Conservation (phyloP, 2,113 vertebrate genomes). For the Prunella himalayana region DNA sequence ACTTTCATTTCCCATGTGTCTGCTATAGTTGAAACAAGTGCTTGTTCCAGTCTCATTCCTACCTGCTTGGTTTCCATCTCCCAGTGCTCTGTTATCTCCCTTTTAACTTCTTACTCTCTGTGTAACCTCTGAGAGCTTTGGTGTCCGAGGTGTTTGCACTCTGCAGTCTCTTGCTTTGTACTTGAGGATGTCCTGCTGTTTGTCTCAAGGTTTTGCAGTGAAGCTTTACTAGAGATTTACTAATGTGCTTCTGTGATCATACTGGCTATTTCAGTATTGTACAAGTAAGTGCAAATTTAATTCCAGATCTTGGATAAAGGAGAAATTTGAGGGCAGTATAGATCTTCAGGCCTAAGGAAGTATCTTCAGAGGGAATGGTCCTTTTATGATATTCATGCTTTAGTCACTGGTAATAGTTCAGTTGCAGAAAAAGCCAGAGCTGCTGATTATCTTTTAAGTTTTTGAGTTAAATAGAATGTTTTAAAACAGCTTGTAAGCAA, state of each 20-base stretch:
- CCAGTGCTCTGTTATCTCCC: background rate
- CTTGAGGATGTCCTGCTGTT: background rate
- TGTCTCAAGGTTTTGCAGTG: background rate
- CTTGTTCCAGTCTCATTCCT: background rate
- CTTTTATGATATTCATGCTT: background rate
- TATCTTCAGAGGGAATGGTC: background rate
- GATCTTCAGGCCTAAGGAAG: background rate
- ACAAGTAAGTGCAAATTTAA: background rate
- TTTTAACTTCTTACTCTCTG: background rate
- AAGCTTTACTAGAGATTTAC: background rate
- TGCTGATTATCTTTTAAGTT: background rate
- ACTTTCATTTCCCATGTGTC: background rate
- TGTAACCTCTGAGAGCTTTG: background rate
- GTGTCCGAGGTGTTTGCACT: background rate
- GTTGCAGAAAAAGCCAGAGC: background rate
- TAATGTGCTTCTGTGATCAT: background rate
- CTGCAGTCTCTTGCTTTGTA: background rate
- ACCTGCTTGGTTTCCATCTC: background rate
- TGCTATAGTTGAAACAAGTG: background rate
- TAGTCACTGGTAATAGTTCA: background rate
- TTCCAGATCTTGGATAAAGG: background rate
- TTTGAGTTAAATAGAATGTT: background rate
- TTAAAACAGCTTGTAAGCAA: background rate
- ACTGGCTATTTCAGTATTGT: background rate
- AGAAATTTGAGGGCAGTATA: background rate